These are phyloP conservation scores for Heteromurus nitidus DNA, from an alignment of 2,888 invertebrate species.

Conservation along the genomic window DNA sequence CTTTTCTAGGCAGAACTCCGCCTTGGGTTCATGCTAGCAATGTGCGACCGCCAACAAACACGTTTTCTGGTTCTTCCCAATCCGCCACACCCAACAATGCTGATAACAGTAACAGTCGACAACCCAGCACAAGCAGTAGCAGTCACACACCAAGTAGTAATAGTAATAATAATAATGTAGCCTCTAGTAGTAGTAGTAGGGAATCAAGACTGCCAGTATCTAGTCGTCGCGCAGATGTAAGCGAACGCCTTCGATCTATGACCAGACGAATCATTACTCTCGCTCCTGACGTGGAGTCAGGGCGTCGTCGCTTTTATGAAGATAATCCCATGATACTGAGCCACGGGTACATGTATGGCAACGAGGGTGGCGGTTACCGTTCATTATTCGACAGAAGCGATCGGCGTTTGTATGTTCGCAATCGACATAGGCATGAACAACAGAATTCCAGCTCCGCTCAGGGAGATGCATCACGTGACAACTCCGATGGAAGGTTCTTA, in stretches of 20 bases:
- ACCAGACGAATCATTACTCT: slow-evolving; percentile 65
- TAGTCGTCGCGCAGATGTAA: slow-evolving; percentile 27
- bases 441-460: slow-evolving; percentile 4
- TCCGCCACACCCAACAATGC: neutral
- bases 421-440: slow-evolving; percentile 22
- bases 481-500: slow-evolving; percentile 61
- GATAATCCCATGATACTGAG: slow-evolving; percentile 42
- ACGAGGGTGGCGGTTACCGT: neutral
- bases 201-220: slow-evolving; percentile 3
- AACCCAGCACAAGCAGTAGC: neutral
- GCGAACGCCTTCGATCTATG: slow-evolving; percentile 43
- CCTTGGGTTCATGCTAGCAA: slow-evolving; percentile 33
- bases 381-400: slow-evolving; percentile 12
- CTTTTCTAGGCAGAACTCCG: slow-evolving; percentile 44
- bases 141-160: too few species aligned
- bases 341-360: slow-evolving; percentile 42
- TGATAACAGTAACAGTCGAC: neutral
- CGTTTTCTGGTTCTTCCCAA: slow-evolving; percentile 20
- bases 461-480: slow-evolving; percentile 39
- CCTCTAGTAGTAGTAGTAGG: neutral
- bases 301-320: slow-evolving; percentile 36
- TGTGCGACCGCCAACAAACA: neutral
- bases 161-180: too few species aligned
- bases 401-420: slow-evolving; percentile 27
- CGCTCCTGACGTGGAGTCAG: slow-evolving; percentile 43